phyloP scores from a whole-genome alignment of 92 coral and sea anemone genomes.

The Pocillopora grandis region DNA sequence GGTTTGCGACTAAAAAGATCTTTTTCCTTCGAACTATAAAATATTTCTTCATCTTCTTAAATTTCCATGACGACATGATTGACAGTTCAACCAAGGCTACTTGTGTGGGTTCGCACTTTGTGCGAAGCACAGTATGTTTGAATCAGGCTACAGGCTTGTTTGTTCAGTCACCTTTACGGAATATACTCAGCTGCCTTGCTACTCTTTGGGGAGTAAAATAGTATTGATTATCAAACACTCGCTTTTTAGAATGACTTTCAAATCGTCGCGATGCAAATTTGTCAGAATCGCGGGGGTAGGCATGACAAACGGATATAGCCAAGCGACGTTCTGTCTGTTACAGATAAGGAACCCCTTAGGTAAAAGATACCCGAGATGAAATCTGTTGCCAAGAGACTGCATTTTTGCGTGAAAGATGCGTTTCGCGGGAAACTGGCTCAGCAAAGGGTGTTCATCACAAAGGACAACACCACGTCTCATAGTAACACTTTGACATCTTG shows the following conservation, averaged over 20 bases:
- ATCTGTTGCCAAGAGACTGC: constrained; percentile 31
- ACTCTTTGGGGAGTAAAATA: constrained; percentile 20
- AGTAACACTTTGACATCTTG: constrained; percentile 19
- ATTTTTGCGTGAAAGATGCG: constrained; percentile 34
- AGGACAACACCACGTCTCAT: not conserved
- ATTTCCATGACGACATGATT: constrained; percentile 32
- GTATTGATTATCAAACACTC: constrained; percentile 31
- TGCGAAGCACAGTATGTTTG: constrained; percentile 7
- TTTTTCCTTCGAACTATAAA: not conserved
- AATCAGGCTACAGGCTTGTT: constrained; percentile 3
- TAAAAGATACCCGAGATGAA: not conserved
- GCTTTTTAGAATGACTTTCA: constrained; percentile 11
- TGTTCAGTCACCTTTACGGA: constrained; percentile 33
- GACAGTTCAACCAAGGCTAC: constrained; percentile 14
- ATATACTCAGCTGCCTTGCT: constrained; percentile 34
- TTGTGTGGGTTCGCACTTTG: constrained; percentile 15
- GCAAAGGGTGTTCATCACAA: not conserved
- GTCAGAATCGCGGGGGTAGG: not conserved
- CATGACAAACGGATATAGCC: not conserved
- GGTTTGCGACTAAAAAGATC: not conserved
- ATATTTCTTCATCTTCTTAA: not conserved
- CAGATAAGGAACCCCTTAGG: not conserved
- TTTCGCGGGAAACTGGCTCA: constrained; percentile 27
- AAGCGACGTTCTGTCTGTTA: not conserved
- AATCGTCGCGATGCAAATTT: constrained; percentile 13